Percentiles rank a stretch among this genome's conserved stretches.
These are phyloP conservation scores for Cataglyphis rosenhaueri DNA, from an alignment of 2,888 invertebrate genomes.

Conservation along the genomic window DNA sequence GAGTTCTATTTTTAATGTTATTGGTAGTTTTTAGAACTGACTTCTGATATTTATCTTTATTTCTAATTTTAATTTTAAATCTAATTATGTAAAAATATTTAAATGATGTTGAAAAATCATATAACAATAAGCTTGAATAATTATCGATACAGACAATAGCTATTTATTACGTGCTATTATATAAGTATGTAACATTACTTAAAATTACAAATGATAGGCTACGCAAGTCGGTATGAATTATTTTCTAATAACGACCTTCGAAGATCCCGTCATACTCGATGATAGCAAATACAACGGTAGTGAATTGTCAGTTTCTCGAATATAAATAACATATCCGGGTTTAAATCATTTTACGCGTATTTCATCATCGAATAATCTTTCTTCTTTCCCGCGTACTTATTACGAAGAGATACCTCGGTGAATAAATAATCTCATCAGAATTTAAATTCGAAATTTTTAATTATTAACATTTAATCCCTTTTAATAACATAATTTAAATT, in stretches of 20 bases:
- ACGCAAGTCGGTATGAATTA: neutral
- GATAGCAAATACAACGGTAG: constrained; percentile 1
- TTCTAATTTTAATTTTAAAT: neutral
- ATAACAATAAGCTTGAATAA: neutral
- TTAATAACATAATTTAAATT: constrained; percentile 2
- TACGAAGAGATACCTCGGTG: neutral
- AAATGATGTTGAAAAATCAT: neutral
- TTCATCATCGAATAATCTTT: neutral
- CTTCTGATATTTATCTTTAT: neutral
- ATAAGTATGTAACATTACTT: constrained; percentile 9
- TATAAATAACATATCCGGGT: neutral
- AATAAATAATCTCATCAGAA: neutral
- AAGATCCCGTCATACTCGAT: constrained; percentile 7
- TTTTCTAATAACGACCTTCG: constrained; percentile 9
- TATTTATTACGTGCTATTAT: neutral
- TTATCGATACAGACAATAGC: too few relatives aligned
- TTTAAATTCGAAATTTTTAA: neutral
- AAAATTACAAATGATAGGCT: constrained; percentile 11
- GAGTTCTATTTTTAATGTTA: neutral
- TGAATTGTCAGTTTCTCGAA: constrained; percentile 28
- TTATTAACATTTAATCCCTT: neutral
- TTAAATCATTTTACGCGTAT: neutral
- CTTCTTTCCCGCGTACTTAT: neutral
- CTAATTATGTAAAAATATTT: neutral
- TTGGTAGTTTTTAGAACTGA: neutral